Conservation (phyloP, 2,888 invertebrate genomes). For the Trichopria drosophilae region DNA sequence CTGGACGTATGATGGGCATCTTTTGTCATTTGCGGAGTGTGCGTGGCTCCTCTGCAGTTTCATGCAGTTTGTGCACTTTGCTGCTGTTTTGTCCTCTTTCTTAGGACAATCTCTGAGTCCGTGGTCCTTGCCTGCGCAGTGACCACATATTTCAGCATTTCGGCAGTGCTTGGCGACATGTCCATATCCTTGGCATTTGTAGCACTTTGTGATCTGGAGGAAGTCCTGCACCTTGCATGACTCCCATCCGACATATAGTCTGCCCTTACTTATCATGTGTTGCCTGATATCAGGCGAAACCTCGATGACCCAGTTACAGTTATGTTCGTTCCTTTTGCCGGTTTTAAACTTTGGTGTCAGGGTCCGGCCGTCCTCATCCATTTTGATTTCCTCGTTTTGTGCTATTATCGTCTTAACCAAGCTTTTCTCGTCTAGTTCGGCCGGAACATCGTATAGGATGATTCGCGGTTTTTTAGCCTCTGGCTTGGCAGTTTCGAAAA, state of each 20-base stretch:
- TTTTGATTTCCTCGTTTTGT: conserved; percentile 15
- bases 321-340: neutral
- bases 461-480: too few species aligned
- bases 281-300: neutral
- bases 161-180: conserved; percentile 5
- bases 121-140: too few species aligned
- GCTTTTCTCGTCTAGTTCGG: too few species aligned
- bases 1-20: too few species aligned
- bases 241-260: conserved; percentile 7
- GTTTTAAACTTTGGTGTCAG: conserved; percentile 5
- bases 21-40: neutral
- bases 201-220: conserved; percentile 2
- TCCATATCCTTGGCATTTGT: too few species aligned
- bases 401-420: neutral
- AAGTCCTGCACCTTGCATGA: conserved; percentile 11
- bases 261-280: neutral
- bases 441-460: conserved; percentile 17
- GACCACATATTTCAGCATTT: neutral
- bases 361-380: neutral
- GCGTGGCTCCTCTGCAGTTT: too few species aligned
- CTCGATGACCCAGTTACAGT: conserved; percentile 10
- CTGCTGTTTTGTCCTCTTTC: conserved; percentile 6
- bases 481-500: too few species aligned
- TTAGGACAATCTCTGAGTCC: neutral
- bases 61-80: too few species aligned